Percentiles rank a stretch among this genome's conserved stretches.
phyloP scores from a whole-genome alignment of 2,113 vertebrate species.

The Choloepus hoffmanni region DNA sequence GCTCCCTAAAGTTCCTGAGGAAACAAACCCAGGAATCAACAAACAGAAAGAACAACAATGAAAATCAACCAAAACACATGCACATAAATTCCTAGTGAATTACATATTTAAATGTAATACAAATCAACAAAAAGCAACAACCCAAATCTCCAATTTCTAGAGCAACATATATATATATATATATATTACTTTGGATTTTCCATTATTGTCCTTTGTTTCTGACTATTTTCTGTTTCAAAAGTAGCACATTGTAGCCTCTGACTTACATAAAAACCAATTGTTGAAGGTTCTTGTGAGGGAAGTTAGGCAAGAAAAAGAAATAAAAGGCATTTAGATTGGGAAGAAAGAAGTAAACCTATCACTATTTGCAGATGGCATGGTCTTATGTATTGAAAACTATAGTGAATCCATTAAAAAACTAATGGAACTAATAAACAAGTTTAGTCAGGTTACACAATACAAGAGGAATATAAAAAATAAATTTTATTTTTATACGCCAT shows the following conservation, averaged over 20 bases:
- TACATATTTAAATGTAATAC: neutral
- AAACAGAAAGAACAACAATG: neutral
- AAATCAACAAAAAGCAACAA: neutral
- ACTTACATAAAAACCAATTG: neutral
- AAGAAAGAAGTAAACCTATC: neutral
- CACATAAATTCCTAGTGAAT: neutral
- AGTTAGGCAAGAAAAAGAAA: neutral
- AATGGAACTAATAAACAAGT: constrained; percentile 5
- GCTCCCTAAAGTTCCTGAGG: neutral
- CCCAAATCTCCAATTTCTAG: neutral
- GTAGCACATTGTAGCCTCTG: neutral
- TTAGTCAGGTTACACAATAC: neutral
- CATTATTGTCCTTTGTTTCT: neutral
- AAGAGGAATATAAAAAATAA: neutral
- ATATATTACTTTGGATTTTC: neutral
- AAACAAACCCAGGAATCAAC: neutral
- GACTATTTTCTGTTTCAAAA: neutral
- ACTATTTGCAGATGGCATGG: neutral
- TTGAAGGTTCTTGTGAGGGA: neutral
- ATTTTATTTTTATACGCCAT: neutral
- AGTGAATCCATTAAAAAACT: neutral
- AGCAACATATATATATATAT: constrained; percentile 16
- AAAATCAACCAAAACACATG: neutral
- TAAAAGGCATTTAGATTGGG: neutral
- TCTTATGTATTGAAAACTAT: neutral